Conservation (phyloP, 2,113 vertebrate genomes). For the Neotoma lepida region DNA sequence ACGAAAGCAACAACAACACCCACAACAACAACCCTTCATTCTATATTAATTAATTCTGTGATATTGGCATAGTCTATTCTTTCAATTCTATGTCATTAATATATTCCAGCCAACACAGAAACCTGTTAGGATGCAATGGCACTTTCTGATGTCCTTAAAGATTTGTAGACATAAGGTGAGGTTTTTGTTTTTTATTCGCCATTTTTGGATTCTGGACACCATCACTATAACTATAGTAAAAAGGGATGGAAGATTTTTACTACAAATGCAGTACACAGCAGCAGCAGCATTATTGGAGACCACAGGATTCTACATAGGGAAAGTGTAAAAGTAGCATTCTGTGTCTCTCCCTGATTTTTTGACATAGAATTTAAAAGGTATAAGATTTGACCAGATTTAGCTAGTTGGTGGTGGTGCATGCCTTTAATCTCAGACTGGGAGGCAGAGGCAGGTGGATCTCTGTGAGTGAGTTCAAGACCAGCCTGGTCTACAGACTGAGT, state of each 20-base stretch:
- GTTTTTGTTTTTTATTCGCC: background rate
- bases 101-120: conserved; percentile 43
- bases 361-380: too few species aligned
- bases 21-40: background rate
- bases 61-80: background rate
- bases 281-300: background rate
- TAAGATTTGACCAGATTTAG: background rate
- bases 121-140: background rate
- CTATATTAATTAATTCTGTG: conserved; percentile 5
- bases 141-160: conserved; percentile 5
- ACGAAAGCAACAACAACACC: background rate
- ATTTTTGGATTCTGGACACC: background rate
- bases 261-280: background rate
- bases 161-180: background rate
- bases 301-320: background rate
- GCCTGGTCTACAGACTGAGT: too few species aligned
- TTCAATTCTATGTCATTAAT: conserved; percentile 26
- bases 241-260: background rate
- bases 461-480: too few species aligned
- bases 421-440: too few species aligned
- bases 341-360: background rate
- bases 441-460: too few species aligned
- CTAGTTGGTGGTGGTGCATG: too few species aligned
- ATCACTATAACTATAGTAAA: background rate
- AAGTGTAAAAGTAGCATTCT: background rate